phyloP scores from a whole-genome alignment of 2,888 invertebrate genomes.

The Xestobium rufovillosum region DNA sequence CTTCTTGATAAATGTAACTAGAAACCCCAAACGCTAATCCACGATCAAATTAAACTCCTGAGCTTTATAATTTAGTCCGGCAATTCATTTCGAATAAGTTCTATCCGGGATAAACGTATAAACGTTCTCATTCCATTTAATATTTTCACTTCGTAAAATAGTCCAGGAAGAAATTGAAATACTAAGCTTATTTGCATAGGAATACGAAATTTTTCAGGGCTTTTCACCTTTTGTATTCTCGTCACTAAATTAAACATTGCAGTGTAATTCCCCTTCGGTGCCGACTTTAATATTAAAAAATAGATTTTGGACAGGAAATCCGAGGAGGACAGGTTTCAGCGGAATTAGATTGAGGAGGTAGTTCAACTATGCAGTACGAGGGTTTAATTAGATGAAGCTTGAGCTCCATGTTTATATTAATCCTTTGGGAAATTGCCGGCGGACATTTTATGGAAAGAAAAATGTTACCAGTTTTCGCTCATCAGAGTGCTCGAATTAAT shows the following conservation, averaged over 20 bases:
- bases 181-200: constrained; percentile 21
- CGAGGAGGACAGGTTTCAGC: too few relatives aligned
- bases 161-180: constrained; percentile 19
- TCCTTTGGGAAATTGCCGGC: constrained; percentile 37
- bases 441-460: constrained; percentile 37
- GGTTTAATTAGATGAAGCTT: constrained; percentile 36
- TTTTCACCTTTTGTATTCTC: too few relatives aligned
- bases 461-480: constrained; percentile 36
- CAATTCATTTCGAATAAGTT: constrained; percentile 19
- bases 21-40: constrained; percentile 14
- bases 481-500: constrained; percentile 34
- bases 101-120: constrained; percentile 16
- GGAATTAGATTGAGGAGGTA: constrained; percentile 26
- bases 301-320: too few relatives aligned
- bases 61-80: constrained; percentile 19
- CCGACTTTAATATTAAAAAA: too few relatives aligned
- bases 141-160: constrained; percentile 19
- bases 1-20: constrained; percentile 15
- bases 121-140: constrained; percentile 18
- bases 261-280: too few relatives aligned
- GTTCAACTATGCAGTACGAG: constrained; percentile 30
- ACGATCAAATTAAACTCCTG: constrained; percentile 17
- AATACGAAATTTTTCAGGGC: constrained; percentile 19
- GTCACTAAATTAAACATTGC: too few relatives aligned
- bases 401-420: constrained; percentile 34